Percentiles rank a stretch among this genome's conserved stretches.
phyloP scores from a whole-genome alignment of 2,797 vertebrate genomes.

The Poecilia gillii region DNA sequence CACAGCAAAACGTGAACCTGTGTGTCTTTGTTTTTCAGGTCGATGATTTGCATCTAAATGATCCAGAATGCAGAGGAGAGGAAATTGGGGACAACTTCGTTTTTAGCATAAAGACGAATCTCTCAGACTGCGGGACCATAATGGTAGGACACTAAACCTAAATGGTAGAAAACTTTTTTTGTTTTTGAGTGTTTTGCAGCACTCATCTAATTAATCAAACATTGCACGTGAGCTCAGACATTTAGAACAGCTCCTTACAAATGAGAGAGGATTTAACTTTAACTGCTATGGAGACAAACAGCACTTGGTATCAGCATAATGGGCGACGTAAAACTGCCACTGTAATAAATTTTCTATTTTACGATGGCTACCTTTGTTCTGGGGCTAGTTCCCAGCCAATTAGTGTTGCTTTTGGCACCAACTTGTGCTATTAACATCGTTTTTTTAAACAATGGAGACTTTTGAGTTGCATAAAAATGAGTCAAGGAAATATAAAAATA shows the following conservation, averaged over 20 bases:
- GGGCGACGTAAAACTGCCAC: conserved; percentile 49
- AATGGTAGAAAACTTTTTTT: not conserved
- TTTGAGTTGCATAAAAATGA: conserved; percentile 25
- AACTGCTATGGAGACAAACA: conserved; percentile 54
- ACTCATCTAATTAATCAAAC: conserved; percentile 45
- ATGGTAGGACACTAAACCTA: conserved; percentile 57
- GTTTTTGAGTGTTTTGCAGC: not conserved
- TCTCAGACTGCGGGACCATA: conserved; percentile 78
- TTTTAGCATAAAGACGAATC: conserved; percentile 82
- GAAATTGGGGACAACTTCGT: conserved; percentile 75
- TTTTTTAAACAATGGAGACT: conserved; percentile 26
- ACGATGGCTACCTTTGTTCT: conserved; percentile 45
- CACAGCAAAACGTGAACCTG: not conserved
- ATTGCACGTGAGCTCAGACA: conserved; percentile 49
- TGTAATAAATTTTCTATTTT: conserved; percentile 64
- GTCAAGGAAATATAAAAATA: conserved; percentile 34
- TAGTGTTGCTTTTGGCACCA: conserved; percentile 1
- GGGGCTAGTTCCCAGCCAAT: conserved; percentile 27
- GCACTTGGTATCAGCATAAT: conserved; percentile 37
- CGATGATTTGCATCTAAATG: conserved; percentile 83
- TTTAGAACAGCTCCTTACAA: conserved; percentile 57
- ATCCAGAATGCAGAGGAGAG: conserved; percentile 73
- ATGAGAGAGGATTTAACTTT: conserved; percentile 22
- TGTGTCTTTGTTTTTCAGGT: conserved; percentile 61
- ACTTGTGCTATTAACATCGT: conserved; percentile 24